phyloP scores from a whole-genome alignment of 2,797 vertebrate genomes.

The Pipistrellus nathusii region DNA sequence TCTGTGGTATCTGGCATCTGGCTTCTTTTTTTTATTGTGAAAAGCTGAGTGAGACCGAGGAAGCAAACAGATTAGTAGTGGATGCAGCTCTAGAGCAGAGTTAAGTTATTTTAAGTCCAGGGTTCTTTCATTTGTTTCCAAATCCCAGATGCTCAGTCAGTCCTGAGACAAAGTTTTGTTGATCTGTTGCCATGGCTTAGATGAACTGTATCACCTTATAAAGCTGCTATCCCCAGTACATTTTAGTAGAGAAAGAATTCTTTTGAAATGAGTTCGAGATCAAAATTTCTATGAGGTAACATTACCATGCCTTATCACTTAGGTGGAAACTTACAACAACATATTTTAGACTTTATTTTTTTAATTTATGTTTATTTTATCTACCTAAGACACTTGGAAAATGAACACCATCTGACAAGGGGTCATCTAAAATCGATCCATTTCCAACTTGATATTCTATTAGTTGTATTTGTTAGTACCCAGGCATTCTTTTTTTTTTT shows the following conservation, averaged over 20 bases:
- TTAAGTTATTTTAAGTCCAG: neutral
- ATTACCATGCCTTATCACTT: neutral
- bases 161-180: neutral
- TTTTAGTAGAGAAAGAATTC: neutral
- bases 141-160: neutral
- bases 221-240: neutral
- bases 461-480: neutral
- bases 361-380: neutral
- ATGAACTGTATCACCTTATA: neutral
- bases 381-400: conserved; percentile 1
- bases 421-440: neutral
- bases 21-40: neutral
- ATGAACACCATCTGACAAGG: neutral
- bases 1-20: neutral
- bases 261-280: neutral
- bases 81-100: neutral
- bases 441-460: conserved; percentile 36
- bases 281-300: neutral
- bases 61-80: neutral
- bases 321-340: neutral
- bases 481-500: neutral
- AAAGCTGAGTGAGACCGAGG: neutral
- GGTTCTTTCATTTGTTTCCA: neutral
- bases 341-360: neutral
- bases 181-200: neutral